A percentile compares a stretch with the other conserved stretches of the same genome.
phyloP scores from a whole-genome alignment of 2,888 invertebrate genomes.

The Philonicus albiceps region DNA sequence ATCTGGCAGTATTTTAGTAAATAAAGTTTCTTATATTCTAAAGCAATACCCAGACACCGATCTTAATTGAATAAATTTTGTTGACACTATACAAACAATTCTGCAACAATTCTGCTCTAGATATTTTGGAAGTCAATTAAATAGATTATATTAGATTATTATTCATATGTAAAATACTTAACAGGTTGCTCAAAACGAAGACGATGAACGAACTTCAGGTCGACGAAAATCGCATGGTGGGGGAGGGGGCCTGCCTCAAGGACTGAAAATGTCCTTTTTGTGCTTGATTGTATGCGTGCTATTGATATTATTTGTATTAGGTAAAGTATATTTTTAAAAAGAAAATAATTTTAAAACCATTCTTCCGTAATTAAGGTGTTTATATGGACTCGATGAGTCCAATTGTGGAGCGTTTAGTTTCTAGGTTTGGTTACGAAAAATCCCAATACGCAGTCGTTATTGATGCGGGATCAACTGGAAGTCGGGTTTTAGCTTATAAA shows the following conservation, averaged over 20 bases:
- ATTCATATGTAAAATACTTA: background rate
- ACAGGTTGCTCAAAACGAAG: slow-evolving; percentile 53
- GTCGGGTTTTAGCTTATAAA: slow-evolving; percentile 82
- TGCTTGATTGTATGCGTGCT: slow-evolving; percentile 59
- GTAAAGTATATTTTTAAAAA: slow-evolving; percentile 53
- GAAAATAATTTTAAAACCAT: background rate
- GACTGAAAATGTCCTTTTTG: slow-evolving; percentile 60
- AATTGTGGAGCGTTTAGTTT: slow-evolving; percentile 75
- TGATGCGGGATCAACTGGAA: slow-evolving; percentile 94
- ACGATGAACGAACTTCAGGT: slow-evolving; percentile 46
- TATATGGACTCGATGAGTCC: slow-evolving; percentile 62
- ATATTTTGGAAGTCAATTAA: background rate
- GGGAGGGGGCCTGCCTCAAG: slow-evolving; percentile 51
- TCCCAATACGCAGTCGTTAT: slow-evolving; percentile 85
- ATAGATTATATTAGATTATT: background rate
- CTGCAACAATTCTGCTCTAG: no score
- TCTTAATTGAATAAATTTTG: background rate
- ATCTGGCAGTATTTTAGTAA: background rate
- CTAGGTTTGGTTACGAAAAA: slow-evolving; percentile 75
- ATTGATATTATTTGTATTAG: slow-evolving; percentile 59
- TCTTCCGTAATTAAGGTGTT: slow-evolving; percentile 53
- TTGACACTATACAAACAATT: background rate
- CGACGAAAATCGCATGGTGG: slow-evolving; percentile 55
- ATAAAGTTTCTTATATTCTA: no score
- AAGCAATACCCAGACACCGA: no score